These are phyloP conservation scores for Apis mellifera DNA, from an alignment of 1,140 invertebrate genomes.

Conservation along the genomic window Amel_HAv3.1 CM009935.2:7512501-7513000, in stretches of 20 bases:
- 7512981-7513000: slow-evolving; percentile 50
- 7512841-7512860: slow-evolving; percentile 35
- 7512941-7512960: slow-evolving; percentile 51
- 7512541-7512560: background rate
- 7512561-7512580: slow-evolving; percentile 2
- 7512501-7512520: slow-evolving; percentile 56
- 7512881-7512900: slow-evolving; percentile 2
- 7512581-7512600: too few relatives aligned
- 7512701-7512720: slow-evolving; percentile 64
- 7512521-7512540: background rate
- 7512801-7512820: slow-evolving; percentile 7
- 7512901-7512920: slow-evolving; percentile 1
- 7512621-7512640: slow-evolving; percentile 39
- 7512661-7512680: slow-evolving; percentile 62
- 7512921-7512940: slow-evolving; percentile 36
- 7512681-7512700: slow-evolving; percentile 60
- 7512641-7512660: slow-evolving; percentile 37
- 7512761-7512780: background rate
- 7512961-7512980: slow-evolving; percentile 61
- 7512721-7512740: slow-evolving; percentile 65
- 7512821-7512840: background rate
- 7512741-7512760: slow-evolving; percentile 36
- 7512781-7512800: background rate
- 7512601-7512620: too few relatives aligned
- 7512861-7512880: slow-evolving; percentile 14